Conservation (phyloP, 2,113 vertebrate species). For the Prolemur simus region DNA sequence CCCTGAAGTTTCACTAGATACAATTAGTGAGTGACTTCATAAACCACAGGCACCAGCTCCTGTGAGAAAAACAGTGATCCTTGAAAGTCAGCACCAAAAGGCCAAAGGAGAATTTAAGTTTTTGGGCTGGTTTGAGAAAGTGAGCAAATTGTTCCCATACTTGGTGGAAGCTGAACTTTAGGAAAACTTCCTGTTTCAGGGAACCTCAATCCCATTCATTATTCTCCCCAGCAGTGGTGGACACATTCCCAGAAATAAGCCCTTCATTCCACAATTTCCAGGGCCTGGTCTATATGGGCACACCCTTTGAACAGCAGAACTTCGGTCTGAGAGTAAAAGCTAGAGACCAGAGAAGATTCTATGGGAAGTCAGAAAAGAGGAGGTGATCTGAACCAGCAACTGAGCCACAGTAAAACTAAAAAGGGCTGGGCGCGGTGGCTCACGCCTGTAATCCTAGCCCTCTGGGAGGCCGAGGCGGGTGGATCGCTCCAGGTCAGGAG, state of each 20-base stretch:
- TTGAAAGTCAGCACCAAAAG: not conserved
- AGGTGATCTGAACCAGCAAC: not conserved
- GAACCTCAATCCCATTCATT: not conserved
- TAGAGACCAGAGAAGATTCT: not conserved
- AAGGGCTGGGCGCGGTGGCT: too few relatives aligned
- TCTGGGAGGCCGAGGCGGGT: too few relatives aligned
- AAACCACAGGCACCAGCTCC: not conserved
- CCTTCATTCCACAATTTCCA: not conserved
- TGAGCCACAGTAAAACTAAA: not conserved
- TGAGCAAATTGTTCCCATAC: not conserved
- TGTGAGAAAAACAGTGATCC: not conserved
- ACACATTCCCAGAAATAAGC: not conserved
- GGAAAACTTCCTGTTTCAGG: not conserved
- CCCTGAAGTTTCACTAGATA: conserved; percentile 3
- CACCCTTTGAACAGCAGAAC: not conserved
- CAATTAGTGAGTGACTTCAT: not conserved
- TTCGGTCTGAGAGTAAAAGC: not conserved
- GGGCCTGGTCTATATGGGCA: not conserved
- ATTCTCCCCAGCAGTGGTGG: not conserved
- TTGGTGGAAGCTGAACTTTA: not conserved
- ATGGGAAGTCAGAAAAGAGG: not conserved
- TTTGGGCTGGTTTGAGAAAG: not conserved
- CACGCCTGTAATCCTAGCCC: too few relatives aligned
- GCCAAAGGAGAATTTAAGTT: not conserved
- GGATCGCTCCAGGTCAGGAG: too few relatives aligned